phyloP scores from a whole-genome alignment of 2,797 vertebrate genomes.

The Intellagama lesueurii region DNA sequence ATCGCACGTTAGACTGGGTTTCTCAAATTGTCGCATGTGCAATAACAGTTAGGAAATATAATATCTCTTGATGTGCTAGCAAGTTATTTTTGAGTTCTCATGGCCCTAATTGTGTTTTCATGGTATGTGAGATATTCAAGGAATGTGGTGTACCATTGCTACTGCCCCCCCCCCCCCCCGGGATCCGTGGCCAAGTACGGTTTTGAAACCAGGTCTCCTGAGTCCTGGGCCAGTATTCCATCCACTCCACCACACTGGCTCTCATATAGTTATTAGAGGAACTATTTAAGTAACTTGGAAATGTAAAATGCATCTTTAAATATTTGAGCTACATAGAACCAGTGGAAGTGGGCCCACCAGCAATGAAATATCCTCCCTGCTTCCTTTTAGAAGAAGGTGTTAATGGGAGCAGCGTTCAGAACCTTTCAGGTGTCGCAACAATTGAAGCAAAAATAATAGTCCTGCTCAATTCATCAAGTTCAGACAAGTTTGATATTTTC shows the following conservation, averaged over 20 bases:
- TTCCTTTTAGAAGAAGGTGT: conserved; percentile 6
- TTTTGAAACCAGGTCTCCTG: no score
- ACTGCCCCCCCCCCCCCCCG: no score
- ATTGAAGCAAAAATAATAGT: conserved; percentile 52
- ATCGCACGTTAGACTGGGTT: conserved; percentile 44
- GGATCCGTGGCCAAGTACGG: no score
- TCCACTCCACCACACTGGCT: conserved; percentile 37
- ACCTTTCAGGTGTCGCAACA: conserved; percentile 20
- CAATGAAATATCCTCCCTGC: background rate
- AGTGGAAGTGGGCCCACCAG: background rate
- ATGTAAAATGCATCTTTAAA: background rate
- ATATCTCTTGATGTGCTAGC: conserved; percentile 54
- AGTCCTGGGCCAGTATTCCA: conserved; percentile 48
- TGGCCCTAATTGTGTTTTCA: conserved; percentile 14
- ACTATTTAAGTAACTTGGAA: conserved; percentile 9
- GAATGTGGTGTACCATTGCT: no score
- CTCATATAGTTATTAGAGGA: background rate
- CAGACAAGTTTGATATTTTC: conserved; percentile 47
- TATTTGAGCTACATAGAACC: background rate
- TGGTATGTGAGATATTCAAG: no score
- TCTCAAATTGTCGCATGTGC: conserved; percentile 43
- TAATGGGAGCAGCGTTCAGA: conserved; percentile 30
- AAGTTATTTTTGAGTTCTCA: background rate
- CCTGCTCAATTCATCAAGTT: conserved; percentile 56
- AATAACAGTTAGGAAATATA: conserved; percentile 52